Evolutionary conservation across 2,113 vertebrate genomes (phyloP), one percentile per base, ranked within the genome.

Genomic region (Aplodontia rufa): DNA sequence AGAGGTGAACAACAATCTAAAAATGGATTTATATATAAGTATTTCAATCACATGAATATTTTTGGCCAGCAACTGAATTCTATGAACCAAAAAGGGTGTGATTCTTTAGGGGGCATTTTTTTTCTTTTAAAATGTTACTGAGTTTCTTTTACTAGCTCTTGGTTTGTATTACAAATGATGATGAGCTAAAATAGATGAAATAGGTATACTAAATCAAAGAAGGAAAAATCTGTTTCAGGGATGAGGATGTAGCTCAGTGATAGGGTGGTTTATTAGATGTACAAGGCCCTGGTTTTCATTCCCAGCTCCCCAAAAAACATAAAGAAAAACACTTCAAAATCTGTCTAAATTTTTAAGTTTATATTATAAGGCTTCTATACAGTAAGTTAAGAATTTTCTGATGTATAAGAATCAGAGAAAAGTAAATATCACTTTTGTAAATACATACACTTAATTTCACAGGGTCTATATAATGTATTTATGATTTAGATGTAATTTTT

Each of bases 31-130:
- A 45, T 30, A 82, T 42, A 17, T 30, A 90, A 81, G 6, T 84
- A 91, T 87, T 97, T 75, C 32, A 88, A 51, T 69, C 26, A 45
- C 16, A 64, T 30, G 8, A 91, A 49, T 91, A 92, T n/a, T 92
- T 86, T 78, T 66, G 37, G 30, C 30, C 8, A 86, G 83, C 10
- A 87, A 45, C 2, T 94, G 12, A 92, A 66, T 92, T 81, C 32
- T 89, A 68, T 81, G 58, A 6, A 62, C 17, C 53, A 90, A 90
- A 95, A 35, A 93, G 35, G 32, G 45, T 24, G 1, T 66, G 13
- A 80, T 45, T 85, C 12, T 42, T 72, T 47, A 94, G 78, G n/a
- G 81, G 37, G 51, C 1, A 71, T 35, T 78, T 78, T 82, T 91
- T 89, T 90, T 55, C 3, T n/a, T 90, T 92, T 66, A 90, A 83